phyloP scores from a whole-genome alignment of 1,140 invertebrate genomes.

The Drosophila biarmipes region DNA sequence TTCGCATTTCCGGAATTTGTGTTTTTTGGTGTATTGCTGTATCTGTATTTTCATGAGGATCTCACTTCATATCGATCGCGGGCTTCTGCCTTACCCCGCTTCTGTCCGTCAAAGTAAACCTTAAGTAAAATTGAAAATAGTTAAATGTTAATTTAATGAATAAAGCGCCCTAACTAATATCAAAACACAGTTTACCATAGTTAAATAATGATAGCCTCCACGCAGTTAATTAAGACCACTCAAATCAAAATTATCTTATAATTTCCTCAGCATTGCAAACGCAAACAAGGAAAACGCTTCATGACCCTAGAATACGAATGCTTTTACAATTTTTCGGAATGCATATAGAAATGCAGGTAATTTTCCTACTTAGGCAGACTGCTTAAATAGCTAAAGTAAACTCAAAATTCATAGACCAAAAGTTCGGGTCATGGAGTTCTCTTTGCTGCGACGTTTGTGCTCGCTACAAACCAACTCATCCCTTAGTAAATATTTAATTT shows the following conservation, averaged over 20 bases:
- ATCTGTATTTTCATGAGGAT: conserved; percentile 15
- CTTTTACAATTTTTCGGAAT: conserved; percentile 7
- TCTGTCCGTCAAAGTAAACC: conserved; percentile 42
- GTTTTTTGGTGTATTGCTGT: neutral
- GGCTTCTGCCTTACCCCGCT: conserved; percentile 19
- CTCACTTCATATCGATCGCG: conserved; percentile 9
- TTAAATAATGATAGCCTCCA: conserved; percentile 50
- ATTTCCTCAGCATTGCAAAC: conserved; percentile 31
- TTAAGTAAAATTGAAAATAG: conserved; percentile 53
- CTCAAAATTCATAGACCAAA: conserved; percentile 22
- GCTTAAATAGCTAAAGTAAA: conserved; percentile 65
- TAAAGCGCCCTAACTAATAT: conserved; percentile 54
- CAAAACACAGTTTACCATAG: conserved; percentile 59
- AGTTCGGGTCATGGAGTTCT: conserved; percentile 15
- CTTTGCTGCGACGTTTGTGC: conserved; percentile 28
- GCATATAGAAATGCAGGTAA: conserved; percentile 5
- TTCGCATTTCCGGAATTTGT: neutral
- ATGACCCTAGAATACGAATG: neutral
- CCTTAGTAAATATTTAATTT: conserved; percentile 58
- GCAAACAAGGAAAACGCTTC: conserved; percentile 3
- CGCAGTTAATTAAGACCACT: conserved; percentile 62
- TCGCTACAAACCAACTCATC: conserved; percentile 47
- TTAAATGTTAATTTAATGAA: conserved; percentile 66
- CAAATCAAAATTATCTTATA: conserved; percentile 72
- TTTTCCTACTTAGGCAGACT: conserved; percentile 60